Base-by-base conservation (phyloP, 1,140 invertebrate genomes). In the Drosophila miranda region DNA sequence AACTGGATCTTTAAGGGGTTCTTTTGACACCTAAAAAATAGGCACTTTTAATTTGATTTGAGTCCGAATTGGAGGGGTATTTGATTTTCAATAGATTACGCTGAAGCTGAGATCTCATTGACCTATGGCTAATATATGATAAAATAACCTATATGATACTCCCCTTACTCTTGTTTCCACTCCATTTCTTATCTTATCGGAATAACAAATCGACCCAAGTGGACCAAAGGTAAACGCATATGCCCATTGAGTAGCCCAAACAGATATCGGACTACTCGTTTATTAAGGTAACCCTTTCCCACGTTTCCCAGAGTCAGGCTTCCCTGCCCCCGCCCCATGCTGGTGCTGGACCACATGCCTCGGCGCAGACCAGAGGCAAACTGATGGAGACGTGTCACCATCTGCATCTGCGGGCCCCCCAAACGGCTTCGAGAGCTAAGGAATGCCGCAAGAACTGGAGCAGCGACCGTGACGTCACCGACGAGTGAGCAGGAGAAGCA, bases 361-460 rank as follows among this genome's bases (percentile, higher is more conserved):
- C 58, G 77, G 46, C 74, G 66, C 78, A 62, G 57, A 63, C 63
- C 82, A 49, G 67, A 69, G 77, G 63, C 81, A 52, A 87, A 86
- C 82, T 86, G 82, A 87, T 69, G 71, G 73, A 87, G 34, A 38
- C 34, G 34, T 38, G 34, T 11, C 34, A 38, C 34, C 34, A 38
- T 38, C 34, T 38, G 34, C 34, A 38, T 13, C 34, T 38, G 34
- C 34, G 7, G 34, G 34, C 34, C 34, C 34, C 34, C 34, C 34
- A 13, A 78, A 78, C 84, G 75, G 81, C 63, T 72, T 74, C 55
- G 41, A 43, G 78, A 83, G 64, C 76, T 57, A 66, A 69, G 69
- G 74, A 63, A 75, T 81, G 78, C 62, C 70, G 30, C 63, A 74
- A 82, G 75, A 86, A 86, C 78, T 82, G 82, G 82, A 86, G 82